These are phyloP conservation scores for Anagrus nilaparvatae DNA, from an alignment of 1,140 invertebrate species.

Conservation along the genomic window DNA sequence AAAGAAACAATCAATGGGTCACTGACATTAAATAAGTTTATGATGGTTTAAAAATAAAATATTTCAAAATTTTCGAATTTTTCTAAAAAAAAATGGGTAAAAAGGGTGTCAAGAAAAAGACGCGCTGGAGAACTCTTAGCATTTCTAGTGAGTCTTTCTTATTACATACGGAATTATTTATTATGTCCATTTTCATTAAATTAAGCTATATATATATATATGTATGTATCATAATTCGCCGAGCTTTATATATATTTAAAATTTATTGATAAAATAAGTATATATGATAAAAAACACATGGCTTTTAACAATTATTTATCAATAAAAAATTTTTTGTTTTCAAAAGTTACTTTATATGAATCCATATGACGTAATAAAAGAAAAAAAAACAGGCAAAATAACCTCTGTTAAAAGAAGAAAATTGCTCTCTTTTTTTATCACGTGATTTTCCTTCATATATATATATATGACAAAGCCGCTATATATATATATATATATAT, in stretches of 20 bases:
- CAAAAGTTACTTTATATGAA: no score
- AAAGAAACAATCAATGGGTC: slow-evolving; percentile 17
- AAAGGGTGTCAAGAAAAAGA: slow-evolving; percentile 41
- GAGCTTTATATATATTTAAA: neutral
- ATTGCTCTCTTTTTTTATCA: no score
- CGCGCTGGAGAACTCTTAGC: slow-evolving; percentile 41
- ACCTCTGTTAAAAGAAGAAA: no score
- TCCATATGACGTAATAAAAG: no score
- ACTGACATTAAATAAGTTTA: slow-evolving; percentile 11
- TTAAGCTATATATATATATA: neutral
- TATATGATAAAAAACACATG: neutral
- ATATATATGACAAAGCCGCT: no score
- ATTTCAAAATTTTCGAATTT: no score
- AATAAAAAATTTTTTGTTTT: no score
- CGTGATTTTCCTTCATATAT: no score
- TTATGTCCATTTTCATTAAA: neutral
- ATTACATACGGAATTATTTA: neutral
- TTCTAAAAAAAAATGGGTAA: slow-evolving; percentile 38
- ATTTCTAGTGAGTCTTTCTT: slow-evolving; percentile 35
- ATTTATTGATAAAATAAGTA: slow-evolving; percentile 9
- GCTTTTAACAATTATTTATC: slow-evolving; percentile 7
- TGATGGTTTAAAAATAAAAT: no score
- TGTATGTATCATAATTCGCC: neutral
- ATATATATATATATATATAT: no score
- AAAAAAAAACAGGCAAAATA: no score